phyloP scores from a whole-genome alignment of 2,113 vertebrate species.

The Terrapene triunguis region DNA sequence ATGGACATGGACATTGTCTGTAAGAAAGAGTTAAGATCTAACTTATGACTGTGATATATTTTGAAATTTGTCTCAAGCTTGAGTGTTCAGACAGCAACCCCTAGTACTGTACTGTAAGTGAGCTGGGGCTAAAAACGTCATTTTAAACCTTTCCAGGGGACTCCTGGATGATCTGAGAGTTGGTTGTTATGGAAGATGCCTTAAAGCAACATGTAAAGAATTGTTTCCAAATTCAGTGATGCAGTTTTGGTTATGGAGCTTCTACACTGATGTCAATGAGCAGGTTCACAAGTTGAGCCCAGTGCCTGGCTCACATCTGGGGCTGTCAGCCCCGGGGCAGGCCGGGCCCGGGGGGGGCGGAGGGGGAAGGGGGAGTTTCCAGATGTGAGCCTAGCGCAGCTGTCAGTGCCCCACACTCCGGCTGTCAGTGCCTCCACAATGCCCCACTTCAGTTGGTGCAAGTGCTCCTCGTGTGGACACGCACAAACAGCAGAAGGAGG shows the following conservation, averaged over 20 bases:
- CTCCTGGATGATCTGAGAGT: not conserved
- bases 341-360: no score
- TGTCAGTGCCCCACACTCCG: no score
- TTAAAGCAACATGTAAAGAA: not conserved
- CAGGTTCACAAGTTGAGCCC: not conserved
- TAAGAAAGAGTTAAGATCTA: not conserved
- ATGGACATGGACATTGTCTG: not conserved
- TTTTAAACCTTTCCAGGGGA: conserved; percentile 23
- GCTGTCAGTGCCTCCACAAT: no score
- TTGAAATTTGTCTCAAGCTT: conserved; percentile 20
- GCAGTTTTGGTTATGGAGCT: no score
- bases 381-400: no score
- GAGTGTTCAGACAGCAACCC: conserved; percentile 3
- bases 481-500: no score
- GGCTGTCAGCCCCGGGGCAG: no score
- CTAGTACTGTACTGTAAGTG: not conserved
- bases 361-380: no score
- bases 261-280: no score
- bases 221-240: not conserved
- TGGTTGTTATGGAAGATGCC: not conserved
- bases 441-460: no score
- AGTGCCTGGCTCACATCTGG: no score
- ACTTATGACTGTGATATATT: conserved; percentile 21
- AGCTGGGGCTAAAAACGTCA: conserved; percentile 20
- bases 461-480: no score